Percentiles rank a stretch among this genome's conserved stretches.
Conservation (phyloP, 2,113 vertebrate genomes). For the Pristiophorus japonicus region DNA sequence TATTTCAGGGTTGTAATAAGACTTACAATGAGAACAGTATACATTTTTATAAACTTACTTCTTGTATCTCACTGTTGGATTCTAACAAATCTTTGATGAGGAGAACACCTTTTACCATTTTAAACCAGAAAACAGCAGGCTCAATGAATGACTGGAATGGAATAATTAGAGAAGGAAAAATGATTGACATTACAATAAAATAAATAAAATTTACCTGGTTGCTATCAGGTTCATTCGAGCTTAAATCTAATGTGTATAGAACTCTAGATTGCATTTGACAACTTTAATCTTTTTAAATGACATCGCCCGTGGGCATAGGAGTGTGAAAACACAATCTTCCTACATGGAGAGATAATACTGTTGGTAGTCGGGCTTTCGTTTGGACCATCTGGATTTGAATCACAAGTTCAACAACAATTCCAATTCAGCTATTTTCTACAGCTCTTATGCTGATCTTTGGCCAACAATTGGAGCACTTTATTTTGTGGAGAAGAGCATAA, state of each 20-base stretch:
- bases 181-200: conserved; percentile 19
- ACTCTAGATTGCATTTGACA: conserved; percentile 1
- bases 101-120: background rate
- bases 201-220: conserved; percentile 3
- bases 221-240: background rate
- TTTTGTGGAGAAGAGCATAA: background rate
- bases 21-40: background rate
- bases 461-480: background rate
- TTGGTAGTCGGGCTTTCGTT: background rate
- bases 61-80: background rate
- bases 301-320: background rate
- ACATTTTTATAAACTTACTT: background rate
- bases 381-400: background rate
- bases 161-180: background rate
- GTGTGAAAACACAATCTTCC: background rate
- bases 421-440: background rate
- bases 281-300: background rate
- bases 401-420: background rate
- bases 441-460: background rate
- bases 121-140: background rate
- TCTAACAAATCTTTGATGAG: background rate
- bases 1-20: background rate
- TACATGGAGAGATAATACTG: background rate
- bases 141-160: background rate
- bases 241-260: background rate